Conservation (phyloP, 1,140 invertebrate genomes). For the Temnothorax nylanderi region DNA sequence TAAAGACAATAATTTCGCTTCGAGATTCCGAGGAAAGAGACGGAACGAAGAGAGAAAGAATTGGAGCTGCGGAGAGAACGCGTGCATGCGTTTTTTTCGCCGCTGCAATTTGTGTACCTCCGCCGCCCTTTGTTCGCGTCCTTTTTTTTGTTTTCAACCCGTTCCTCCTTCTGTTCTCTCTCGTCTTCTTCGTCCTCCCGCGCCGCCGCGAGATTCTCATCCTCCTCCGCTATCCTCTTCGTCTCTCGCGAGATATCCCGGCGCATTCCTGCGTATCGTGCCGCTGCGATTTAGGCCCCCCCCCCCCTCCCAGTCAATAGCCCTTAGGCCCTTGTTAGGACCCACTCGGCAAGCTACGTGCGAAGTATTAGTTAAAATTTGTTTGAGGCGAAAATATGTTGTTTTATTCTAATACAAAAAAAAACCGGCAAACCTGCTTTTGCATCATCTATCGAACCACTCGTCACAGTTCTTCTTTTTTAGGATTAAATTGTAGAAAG, state of each 20-base stretch:
- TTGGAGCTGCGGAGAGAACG: constrained; percentile 24
- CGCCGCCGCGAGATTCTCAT: constrained; percentile 25
- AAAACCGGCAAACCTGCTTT: neutral
- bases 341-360: neutral
- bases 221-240: constrained; percentile 36
- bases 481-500: neutral
- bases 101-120: constrained; percentile 77
- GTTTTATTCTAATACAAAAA: too few species aligned
- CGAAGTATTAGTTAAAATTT: constrained; percentile 5
- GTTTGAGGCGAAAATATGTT: neutral
- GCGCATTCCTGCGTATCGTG: constrained; percentile 73
- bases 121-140: neutral
- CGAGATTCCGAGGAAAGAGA: neutral
- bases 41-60: constrained; percentile 38
- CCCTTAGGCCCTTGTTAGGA: constrained; percentile 54
- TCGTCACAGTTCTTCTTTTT: neutral
- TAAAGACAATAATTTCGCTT: constrained; percentile 49
- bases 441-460: neutral
- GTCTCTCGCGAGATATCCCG: constrained; percentile 72
- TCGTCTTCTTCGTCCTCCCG: constrained; percentile 22
- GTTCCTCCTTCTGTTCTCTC: neutral
- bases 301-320: constrained; percentile 21
- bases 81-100: constrained; percentile 68
- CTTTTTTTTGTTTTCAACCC: constrained; percentile 24
- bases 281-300: constrained; percentile 56